A percentile compares a stretch with the other conserved stretches of the same genome.
These are phyloP conservation scores for Scaptomyza tumidula DNA, from an alignment of 2,888 invertebrate species.

Conservation along the genomic window DNA sequence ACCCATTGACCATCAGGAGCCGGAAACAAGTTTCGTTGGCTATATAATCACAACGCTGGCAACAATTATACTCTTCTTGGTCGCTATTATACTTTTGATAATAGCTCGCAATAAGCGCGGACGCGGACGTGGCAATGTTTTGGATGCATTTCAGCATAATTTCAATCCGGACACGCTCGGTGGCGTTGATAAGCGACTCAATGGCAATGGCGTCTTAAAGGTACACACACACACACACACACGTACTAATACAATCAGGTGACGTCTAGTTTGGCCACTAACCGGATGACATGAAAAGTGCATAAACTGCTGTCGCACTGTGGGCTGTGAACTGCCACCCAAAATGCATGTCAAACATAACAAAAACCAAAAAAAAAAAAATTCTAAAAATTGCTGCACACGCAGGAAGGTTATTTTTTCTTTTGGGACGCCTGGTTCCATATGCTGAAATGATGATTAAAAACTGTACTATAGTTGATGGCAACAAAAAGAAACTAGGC, in stretches of 20 bases:
- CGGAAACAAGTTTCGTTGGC: constrained; percentile 87
- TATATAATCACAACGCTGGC: constrained; percentile 89
- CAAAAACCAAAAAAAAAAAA: constrained; percentile 13
- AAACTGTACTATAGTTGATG: constrained; percentile 59
- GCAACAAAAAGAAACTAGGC: constrained; percentile 31
- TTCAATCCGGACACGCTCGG: constrained; percentile 85
- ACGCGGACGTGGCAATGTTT: constrained; percentile 83
- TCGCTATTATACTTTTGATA: constrained; percentile 89
- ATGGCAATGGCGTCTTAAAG: constrained; percentile 85
- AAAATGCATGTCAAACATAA: constrained; percentile 68
- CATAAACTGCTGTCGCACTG: constrained; percentile 40
- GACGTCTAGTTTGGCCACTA: constrained; percentile 27
- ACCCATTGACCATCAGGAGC: constrained; percentile 86
- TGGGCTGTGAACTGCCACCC: constrained; percentile 51
- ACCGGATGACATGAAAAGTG: constrained; percentile 51
- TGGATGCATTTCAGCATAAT: constrained; percentile 85
- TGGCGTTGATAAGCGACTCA: constrained; percentile 85
- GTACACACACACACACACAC: constrained; percentile 64
- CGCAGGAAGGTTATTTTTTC: constrained; percentile 33
- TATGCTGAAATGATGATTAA: constrained; percentile 77
- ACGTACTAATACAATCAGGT: neutral
- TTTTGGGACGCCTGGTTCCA: constrained; percentile 35
- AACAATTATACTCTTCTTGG: constrained; percentile 89
- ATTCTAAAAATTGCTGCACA: constrained; percentile 37
- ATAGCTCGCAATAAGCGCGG: constrained; percentile 87